Base-by-base conservation (phyloP, 2,797 vertebrate genomes). In the Apogon hyalosoma region DNA sequence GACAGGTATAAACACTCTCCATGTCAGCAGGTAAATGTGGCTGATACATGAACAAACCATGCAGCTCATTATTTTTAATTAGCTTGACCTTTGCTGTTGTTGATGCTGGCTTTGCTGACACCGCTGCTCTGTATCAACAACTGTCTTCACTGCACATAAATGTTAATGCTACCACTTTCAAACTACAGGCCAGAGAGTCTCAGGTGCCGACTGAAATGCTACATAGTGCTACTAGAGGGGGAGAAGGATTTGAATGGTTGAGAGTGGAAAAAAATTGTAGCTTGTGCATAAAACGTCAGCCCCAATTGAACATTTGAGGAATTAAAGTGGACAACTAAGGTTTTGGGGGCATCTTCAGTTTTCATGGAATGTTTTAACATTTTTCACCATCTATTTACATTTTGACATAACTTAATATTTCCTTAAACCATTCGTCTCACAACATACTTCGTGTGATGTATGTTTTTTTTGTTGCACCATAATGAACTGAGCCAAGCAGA, bases 351-450 rank as follows among this genome's bases (percentile, higher is more conserved):
- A 8, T 61, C 42, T 63, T 50, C 3, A 40, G 55, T 38, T 69
- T 74, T 58, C 38, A 69, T 88, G 89, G 87, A 90, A 92, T 90
- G 88, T 87, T 84, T 28, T 81, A 69, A 75, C 60, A 60, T 69
- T 70, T 68, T 61, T 38, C 63, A 84, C 49, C 54, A 47, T 65
- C 43, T 16, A 31, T 18, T 57, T 41, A 39, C 51, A 19, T 21
- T 31, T 8, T 46, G 24, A 45, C 36, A 36, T 52, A 31, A 15
- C 19, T 14, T 21, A 41, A 33, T 10, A n/a, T 1, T 45, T 69
- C 63, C 1, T 43, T 72, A 55, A 54, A 53, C 56, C 54, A 2
- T 45, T 47, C 59, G 56, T 72, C 5, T 57, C 7, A 45, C 8
- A 36, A 55, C 53, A 43, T n/a, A 43, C 41, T 43, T 7, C 14